Evolutionary conservation across 2,113 vertebrate genomes (phyloP), one percentile per base, ranked within the genome.

Genomic region (Malaclemys terrapin): DNA sequence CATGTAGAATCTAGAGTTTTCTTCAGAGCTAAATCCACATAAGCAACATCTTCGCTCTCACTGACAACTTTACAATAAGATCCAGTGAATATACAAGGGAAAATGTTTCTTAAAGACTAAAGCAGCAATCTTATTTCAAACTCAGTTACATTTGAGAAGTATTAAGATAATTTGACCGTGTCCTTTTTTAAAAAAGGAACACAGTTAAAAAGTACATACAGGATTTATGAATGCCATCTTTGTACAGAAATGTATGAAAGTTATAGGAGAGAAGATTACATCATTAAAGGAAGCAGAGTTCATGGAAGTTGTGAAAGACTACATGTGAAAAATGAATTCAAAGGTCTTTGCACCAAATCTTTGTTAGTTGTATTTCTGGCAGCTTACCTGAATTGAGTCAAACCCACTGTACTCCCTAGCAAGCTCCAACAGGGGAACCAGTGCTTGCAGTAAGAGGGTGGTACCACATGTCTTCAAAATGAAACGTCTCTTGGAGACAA

Each of bases 401-500:
- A 99, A 99, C 98, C 99, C 99, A 97, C 99, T 99, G 99, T 99
- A 99, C 97, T 99, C 99, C 98, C 99, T 98, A 98, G 99, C 99
- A 97, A 99, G 99, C 98, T 99, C 99, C 99, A 99, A 99, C 98
- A 99, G 98, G 98, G 99, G 99, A 98, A 99, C 99, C 99, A 99
- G 99, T 99, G 99, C 99, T 99, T 99, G 99, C 99, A 99, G 99
- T 99, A 99, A 99, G 99, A 99, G 99, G 99, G 99, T 99, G 99
- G 99, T 99, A 99, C 99, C 99, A 98, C 99, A 99, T 98, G 99
- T 99, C 99, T 99, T 99, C 99, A 99, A 99, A 99, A 99, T 99
- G 99, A 99, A 99, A 99, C 99, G 99, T 99, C 99, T 99, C 99
- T 99, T 99, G 99, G 99, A 99, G 99, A 99, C 99, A 99, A 99